A percentile compares a stretch with the other conserved stretches of the same genome.
phyloP scores from a whole-genome alignment of 2,888 invertebrate genomes.

The Sepiola atlantica region DNA sequence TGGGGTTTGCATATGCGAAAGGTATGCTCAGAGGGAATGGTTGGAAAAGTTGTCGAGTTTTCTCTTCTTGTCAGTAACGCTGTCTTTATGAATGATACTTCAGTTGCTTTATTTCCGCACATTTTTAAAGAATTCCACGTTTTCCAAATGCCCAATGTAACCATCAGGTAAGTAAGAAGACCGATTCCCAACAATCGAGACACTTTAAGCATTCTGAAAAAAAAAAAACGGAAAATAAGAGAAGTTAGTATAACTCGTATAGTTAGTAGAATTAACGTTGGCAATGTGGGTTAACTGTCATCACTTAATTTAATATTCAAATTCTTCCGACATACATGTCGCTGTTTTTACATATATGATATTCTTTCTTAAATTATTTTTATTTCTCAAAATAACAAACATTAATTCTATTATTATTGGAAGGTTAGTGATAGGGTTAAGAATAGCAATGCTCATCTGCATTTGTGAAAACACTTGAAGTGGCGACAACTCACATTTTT shows the following conservation, averaged over 20 bases:
- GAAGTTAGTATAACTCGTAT: neutral
- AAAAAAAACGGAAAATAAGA: neutral
- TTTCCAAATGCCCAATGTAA: neutral
- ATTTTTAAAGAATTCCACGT: neutral
- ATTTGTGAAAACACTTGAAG: too few relatives aligned
- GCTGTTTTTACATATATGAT: too few relatives aligned
- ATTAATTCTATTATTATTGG: too few relatives aligned
- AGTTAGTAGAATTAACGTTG: too few relatives aligned
- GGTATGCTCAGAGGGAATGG: neutral
- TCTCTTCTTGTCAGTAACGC: neutral
- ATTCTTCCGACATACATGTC: too few relatives aligned
- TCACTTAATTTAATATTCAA: too few relatives aligned
- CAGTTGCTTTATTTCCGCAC: neutral
- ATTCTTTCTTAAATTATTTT: too few relatives aligned
- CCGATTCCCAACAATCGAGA: conserved; percentile 2
- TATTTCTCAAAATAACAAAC: too few relatives aligned
- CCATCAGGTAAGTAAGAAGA: neutral
- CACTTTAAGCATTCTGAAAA: neutral
- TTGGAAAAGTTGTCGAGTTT: neutral
- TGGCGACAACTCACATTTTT: too few relatives aligned
- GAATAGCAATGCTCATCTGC: too few relatives aligned
- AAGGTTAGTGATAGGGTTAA: too few relatives aligned
- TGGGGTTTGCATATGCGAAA: neutral
- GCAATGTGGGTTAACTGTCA: too few relatives aligned
- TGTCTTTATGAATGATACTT: neutral